Evolutionary conservation across 2,888 invertebrate genomes (phyloP), one percentile per base, ranked within the genome.

Genomic region (Panopea generosa): DNA sequence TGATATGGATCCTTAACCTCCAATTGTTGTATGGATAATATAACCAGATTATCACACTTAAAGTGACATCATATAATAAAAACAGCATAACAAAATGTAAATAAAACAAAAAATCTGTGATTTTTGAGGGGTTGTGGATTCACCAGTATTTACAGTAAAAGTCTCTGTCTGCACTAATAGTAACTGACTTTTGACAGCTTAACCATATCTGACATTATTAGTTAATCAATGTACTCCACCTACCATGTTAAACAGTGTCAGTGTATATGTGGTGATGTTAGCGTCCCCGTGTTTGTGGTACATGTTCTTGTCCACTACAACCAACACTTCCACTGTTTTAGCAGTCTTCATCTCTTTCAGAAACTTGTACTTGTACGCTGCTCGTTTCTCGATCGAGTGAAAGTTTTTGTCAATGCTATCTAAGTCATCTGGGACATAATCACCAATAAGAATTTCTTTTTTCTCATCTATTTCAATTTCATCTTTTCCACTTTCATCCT

Each of bases 231-330:
- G n/a, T n/a, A 33, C 11, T 33, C 33, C 33, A 78, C 85, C 77
- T 72, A 90, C 90, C 90, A 91, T 91, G 74, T 90, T 91, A 55
- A 91, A 89, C n/a, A 91, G 76, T 11, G 90, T 90, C 2, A 91
- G 86, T 0, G 90, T 87, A 70, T 90, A 91, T 2, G 88, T 89
- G 26, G 91, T 90, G 29, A 91, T 83, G 69, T 91, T 90, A n/a
- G 89, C 83, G 38, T 87, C 86, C 24, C 90, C 90, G 63, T 91
- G 91, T 61, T 84, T 86, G 60, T 86, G 80, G 52, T 89, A 85
- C 90, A 91, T 89, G 27, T 85, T 85, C 59, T 89, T 88, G 74
- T 91, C 91, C 4, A 90, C 90, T 38, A 90, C 90, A 11, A 90
- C 91, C 61, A 91, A 65, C 27, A 89, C 89, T 75, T 91, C 90